Conservation (phyloP, 1,140 invertebrate genomes). For the Asbolus verrucosus region DNA sequence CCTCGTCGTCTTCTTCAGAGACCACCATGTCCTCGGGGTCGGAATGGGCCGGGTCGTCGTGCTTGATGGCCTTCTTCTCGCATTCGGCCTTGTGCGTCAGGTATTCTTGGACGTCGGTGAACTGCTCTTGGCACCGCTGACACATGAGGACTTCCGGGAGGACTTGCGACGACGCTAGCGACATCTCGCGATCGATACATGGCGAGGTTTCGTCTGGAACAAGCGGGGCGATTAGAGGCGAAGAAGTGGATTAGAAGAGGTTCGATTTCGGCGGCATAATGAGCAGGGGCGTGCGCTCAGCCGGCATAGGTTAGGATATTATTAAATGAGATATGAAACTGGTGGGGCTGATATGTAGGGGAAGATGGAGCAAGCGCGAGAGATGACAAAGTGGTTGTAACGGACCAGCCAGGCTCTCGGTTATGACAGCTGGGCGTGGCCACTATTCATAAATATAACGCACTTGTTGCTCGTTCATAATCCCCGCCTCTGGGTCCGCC, state of each 20-base stretch:
- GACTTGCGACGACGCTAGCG: constrained; percentile 62
- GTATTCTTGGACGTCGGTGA: constrained; percentile 70
- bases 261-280: no score
- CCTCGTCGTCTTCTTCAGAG: constrained; percentile 72
- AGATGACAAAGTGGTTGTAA: constrained; percentile 60
- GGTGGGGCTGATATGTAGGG: constrained; percentile 61
- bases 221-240: no score
- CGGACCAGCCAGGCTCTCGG: constrained; percentile 61
- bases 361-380: constrained; percentile 59
- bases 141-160: constrained; percentile 68
- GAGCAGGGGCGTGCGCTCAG: constrained; percentile 18
- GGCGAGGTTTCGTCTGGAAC: constrained; percentile 71
- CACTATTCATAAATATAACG: constrained; percentile 64
- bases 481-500: constrained; percentile 62
- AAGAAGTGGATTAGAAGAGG: no score
- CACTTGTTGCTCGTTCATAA: constrained; percentile 64
- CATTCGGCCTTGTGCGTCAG: constrained; percentile 69
- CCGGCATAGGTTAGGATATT: constrained; percentile 60
- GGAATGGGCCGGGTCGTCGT: constrained; percentile 72
- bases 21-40: constrained; percentile 74
- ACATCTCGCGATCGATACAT: constrained; percentile 62
- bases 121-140: constrained; percentile 71
- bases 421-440: constrained; percentile 65
- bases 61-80: constrained; percentile 69
- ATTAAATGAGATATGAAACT: constrained; percentile 65